Base-by-base conservation (phyloP, 2,113 vertebrate genomes). In the Gallinago paraguaiae region DNA sequence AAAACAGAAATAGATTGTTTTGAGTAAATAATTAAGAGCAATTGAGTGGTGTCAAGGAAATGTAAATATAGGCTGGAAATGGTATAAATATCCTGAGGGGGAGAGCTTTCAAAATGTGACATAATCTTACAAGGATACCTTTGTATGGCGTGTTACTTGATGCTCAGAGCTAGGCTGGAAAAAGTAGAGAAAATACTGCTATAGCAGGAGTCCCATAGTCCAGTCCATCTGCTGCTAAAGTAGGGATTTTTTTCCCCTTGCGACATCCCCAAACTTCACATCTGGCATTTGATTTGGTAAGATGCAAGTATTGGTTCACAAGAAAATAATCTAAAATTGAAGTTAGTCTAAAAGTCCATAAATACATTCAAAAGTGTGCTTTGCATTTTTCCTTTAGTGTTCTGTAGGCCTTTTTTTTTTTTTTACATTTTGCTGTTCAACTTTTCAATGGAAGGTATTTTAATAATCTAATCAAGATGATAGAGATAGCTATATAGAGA, bases 1-100 rank as follows among this genome's bases (percentile, higher is more conserved):
- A 61, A 65, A 92, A n/a, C 68, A 93, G 54, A 70, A 80, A 53
- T 18, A 48, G 37, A 28, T 79, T 82, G 31, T 82, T 92, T 88
- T 56, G 18, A 71, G 27, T 88, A 86, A 92, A 83, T 88, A 83
- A 88, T 80, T 70, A 63, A 77, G 46, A 88, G 48, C 27, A 81
- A 53, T 48, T 90, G 79, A 86, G n/a, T 1, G 1, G 15, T 88
- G 72, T 82, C 80, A 89, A 92, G 53, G 61, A 76, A 90, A 93
- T 86, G 27, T 81, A 96, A 93, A 88, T 82, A 54, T 2, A 53
- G 35, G 8, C 57, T 95, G 72, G 72, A 92, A 93, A 64, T n/a
- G 28, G 14, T 37, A 90, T 35, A 86, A 71, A 82, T 94, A 75
- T 5, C 46, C 18, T 64, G 60, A 60, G 33, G 35, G 30, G 17